These are phyloP conservation scores for Gallirallus australis DNA, from an alignment of 2,797 vertebrate species.

Conservation along the genomic window DNA sequence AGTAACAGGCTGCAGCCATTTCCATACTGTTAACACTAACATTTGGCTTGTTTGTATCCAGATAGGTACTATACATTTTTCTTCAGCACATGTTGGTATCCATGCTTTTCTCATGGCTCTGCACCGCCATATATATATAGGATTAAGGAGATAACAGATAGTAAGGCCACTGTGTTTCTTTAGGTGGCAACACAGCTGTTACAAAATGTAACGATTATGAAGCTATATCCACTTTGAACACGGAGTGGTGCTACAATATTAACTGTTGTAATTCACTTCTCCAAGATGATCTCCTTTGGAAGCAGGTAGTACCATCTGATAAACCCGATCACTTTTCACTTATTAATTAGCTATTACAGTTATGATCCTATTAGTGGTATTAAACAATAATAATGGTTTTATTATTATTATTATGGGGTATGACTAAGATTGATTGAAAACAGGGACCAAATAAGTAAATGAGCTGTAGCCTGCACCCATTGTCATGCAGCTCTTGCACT, in stretches of 20 bases:
- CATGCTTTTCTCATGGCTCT: neutral
- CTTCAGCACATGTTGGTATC: neutral
- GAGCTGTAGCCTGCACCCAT: neutral
- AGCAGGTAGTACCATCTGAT: neutral
- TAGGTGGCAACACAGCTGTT: neutral
- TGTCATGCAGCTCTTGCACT: neutral
- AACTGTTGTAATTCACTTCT: neutral
- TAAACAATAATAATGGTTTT: neutral
- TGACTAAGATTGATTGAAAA: neutral
- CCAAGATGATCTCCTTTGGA: neutral
- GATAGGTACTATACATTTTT: neutral
- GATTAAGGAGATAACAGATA: neutral
- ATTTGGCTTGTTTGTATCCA: neutral
- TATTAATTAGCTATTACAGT: neutral
- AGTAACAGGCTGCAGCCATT: neutral
- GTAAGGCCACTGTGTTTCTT: neutral
- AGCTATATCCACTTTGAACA: constrained; percentile 14
- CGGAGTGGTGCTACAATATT: constrained; percentile 2
- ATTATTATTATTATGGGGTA: neutral
- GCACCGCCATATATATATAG: neutral
- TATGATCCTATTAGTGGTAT: neutral
- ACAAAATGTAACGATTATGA: neutral
- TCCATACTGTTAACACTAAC: neutral
- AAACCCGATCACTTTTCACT: neutral
- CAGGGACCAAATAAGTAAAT: neutral